phyloP scores from a whole-genome alignment of 2,797 vertebrate genomes.

The Catharus ustulatus region DNA sequence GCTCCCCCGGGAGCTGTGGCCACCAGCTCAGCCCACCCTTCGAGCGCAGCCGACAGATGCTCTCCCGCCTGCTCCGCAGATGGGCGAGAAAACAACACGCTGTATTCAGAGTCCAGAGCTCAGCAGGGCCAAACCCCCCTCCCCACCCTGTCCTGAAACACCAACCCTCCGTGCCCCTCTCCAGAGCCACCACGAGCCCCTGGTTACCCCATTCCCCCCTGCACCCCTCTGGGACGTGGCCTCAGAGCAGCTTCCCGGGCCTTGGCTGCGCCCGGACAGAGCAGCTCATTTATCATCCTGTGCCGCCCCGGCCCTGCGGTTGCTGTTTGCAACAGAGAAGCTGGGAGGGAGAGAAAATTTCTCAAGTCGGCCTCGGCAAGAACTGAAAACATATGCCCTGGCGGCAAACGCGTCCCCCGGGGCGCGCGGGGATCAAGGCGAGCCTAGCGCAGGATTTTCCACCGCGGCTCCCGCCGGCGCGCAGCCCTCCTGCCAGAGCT shows the following conservation, averaged over 20 bases:
- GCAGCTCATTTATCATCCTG: slow-evolving; percentile 65
- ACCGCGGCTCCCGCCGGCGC: neutral
- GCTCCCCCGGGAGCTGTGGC: neutral
- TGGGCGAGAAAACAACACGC: neutral
- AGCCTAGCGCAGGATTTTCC: slow-evolving; percentile 54
- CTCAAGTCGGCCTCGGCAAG: slow-evolving; percentile 59
- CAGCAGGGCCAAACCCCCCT: neutral
- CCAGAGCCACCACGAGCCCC: fast-evolving
- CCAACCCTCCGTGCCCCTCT: neutral
- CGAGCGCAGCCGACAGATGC: slow-evolving; percentile 5
- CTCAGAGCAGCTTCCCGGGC: neutral
- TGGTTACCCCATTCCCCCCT: neutral
- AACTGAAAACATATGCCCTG: slow-evolving; percentile 68
- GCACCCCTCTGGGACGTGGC: fast-evolving
- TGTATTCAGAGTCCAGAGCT: neutral
- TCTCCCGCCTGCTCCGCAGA: slow-evolving; percentile 27
- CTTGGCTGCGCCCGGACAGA: slow-evolving; percentile 1
- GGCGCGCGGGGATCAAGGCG: slow-evolving; percentile 12
- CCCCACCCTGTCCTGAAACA: neutral
- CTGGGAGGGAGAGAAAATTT: slow-evolving; percentile 63
- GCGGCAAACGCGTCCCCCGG: slow-evolving; percentile 40
- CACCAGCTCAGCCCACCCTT: slow-evolving; percentile 31
- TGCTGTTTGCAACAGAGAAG: slow-evolving; percentile 57
- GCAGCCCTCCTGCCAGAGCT: neutral
- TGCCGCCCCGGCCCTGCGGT: slow-evolving; percentile 44